Percentiles rank a stretch among this genome's conserved stretches.
phyloP scores from a whole-genome alignment of 1,140 invertebrate genomes.

The Teleogryllus occipitalis region DNA sequence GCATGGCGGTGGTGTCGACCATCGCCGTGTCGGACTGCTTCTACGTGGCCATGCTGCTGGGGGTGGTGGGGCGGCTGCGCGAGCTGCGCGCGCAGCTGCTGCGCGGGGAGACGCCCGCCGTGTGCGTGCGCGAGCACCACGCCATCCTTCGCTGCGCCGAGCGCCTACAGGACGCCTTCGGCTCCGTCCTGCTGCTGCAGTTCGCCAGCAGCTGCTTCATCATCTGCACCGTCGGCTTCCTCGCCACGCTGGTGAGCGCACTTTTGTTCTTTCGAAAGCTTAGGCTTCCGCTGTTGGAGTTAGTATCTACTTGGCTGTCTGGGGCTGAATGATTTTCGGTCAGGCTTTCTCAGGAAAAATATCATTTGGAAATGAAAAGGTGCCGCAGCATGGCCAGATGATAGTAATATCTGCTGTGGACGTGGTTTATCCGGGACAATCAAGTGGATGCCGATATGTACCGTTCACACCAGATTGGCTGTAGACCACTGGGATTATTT shows the following conservation, averaged over 20 bases:
- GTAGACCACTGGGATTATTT: no score
- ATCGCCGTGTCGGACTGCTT: background rate
- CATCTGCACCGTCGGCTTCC: background rate
- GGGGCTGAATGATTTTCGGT: no score
- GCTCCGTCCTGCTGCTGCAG: background rate
- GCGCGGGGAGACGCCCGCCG: background rate
- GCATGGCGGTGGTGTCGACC: background rate
- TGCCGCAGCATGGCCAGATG: no score
- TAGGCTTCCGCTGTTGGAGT: no score
- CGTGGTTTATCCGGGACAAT: no score
- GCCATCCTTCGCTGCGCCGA: background rate
- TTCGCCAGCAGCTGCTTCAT: background rate
- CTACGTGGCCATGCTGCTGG: background rate
- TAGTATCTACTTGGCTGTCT: no score
- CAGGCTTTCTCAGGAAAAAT: no score
- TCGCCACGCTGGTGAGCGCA: background rate
- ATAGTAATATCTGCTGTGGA: no score
- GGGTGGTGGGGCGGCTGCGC: background rate
- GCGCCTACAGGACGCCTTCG: background rate
- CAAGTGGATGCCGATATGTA: no score
- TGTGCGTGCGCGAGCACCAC: background rate
- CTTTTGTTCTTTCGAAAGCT: no score
- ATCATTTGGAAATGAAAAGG: no score
- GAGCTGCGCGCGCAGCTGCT: background rate
- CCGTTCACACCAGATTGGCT: no score